Conservation (phyloP, 2,888 invertebrate genomes). For the Meandrusa payeni region DNA sequence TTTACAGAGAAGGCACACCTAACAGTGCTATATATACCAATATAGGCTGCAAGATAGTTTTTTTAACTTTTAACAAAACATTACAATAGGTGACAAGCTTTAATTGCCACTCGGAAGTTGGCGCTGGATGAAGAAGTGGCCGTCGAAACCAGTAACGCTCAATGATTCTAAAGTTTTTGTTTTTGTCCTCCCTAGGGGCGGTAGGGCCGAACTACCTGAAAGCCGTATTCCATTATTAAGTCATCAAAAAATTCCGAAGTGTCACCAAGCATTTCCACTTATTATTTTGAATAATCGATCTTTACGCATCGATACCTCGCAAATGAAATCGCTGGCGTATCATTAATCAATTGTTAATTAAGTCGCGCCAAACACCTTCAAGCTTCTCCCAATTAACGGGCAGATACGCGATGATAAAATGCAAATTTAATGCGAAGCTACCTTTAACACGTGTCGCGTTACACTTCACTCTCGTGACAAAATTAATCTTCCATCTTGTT, state of each 20-base stretch:
- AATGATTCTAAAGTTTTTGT: no score
- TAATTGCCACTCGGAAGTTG: no score
- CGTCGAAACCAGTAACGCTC: no score
- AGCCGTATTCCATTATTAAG: no score
- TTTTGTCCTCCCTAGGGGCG: no score
- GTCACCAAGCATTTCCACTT: constrained; percentile 10
- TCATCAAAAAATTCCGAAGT: constrained; percentile 10
- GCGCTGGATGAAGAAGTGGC: no score
- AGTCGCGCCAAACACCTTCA: constrained; percentile 54
- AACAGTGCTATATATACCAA: no score
- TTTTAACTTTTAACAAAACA: no score
- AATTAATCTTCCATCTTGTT: constrained; percentile 12
- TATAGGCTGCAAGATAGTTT: no score
- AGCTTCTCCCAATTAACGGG: constrained; percentile 63
- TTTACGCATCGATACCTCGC: constrained; percentile 38
- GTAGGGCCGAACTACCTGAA: no score
- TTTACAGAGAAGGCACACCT: no score
- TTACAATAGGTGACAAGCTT: no score
- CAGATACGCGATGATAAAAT: constrained; percentile 64
- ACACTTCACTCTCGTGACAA: not conserved
- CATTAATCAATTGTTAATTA: constrained; percentile 73
- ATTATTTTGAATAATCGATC: constrained; percentile 20
- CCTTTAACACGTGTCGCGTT: constrained; percentile 3
- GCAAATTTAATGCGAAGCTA: constrained; percentile 42
- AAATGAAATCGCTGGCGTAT: constrained; percentile 49